phyloP scores from a whole-genome alignment of 2,888 invertebrate species.

The Hirtodrosophila duncani region DNA sequence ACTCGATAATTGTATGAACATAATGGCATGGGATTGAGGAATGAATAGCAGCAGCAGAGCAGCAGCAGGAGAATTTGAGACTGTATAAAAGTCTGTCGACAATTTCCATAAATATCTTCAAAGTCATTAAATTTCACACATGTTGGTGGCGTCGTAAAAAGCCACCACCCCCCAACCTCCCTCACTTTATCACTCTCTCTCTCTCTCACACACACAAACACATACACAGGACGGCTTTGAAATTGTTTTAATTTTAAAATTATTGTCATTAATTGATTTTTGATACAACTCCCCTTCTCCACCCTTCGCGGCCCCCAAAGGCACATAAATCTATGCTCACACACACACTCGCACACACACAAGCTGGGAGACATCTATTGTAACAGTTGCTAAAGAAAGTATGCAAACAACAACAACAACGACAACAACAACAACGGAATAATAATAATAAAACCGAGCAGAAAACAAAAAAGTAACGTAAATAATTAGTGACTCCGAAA shows the following conservation, averaged over 20 bases:
- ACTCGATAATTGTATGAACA: slow-evolving; percentile 70
- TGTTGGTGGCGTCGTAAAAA: slow-evolving; percentile 65
- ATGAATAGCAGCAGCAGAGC: slow-evolving; percentile 12
- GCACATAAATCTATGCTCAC: too few relatives aligned
- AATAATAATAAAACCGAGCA: slow-evolving; percentile 14
- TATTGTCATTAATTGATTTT: slow-evolving; percentile 76
- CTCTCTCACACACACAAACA: too few relatives aligned
- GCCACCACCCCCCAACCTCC: too few relatives aligned
- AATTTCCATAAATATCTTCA: slow-evolving; percentile 74
- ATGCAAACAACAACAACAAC: slow-evolving; percentile 9
- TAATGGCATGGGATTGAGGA: slow-evolving; percentile 31
- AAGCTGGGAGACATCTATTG: slow-evolving; percentile 2
- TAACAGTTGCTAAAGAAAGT: slow-evolving; percentile 21
- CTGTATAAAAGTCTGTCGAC: slow-evolving; percentile 20
- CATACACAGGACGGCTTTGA: slow-evolving; percentile 62
- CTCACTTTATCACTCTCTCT: too few relatives aligned
- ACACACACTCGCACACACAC: too few relatives aligned
- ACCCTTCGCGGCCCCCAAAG: too few relatives aligned
- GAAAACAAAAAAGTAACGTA: too few relatives aligned
- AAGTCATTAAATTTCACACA: slow-evolving; percentile 75
- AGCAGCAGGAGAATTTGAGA: slow-evolving; percentile 8
- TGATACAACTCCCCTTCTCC: slow-evolving; percentile 62
- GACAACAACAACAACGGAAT: not conserved
- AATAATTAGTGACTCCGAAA: slow-evolving; percentile 43
- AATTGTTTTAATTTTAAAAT: slow-evolving; percentile 74